Evolutionary conservation across 2,888 invertebrate species (phyloP), one percentile per base, ranked within the genome.

Genomic region (Machimus atricapillus): DNA sequence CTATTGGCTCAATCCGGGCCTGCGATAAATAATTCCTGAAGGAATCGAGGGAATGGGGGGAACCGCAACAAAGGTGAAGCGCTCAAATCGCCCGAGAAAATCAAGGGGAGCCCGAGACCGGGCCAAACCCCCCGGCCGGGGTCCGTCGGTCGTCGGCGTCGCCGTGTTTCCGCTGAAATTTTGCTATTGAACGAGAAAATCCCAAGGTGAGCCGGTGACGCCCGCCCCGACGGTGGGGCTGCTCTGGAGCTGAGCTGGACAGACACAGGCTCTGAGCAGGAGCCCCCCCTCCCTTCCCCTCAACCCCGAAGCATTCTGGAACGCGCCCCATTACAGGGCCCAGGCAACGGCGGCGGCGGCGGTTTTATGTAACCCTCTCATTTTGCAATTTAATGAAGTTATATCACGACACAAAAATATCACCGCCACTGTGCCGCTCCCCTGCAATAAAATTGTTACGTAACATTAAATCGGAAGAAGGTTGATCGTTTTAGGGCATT

Each of bases 301-400:
- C 5, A 0, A 12, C 43, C 3, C 14, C 2, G 43, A 16, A 46
- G 43, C 16, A 46, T 4, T 4, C 14, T 0, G 43, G 43, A 46
- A 46, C 66, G 66, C 66, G 66, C 66, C 66, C 66, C 27, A 66
- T 66, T 66, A 19, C 5, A 46, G 66, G 27, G 66, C 12, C 12
- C 9, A 23, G 27, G 14, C 27, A 66, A 23, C 23, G 27, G 27
- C 66, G 12, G 56, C 66, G 12, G 56, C 66, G 66, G 66, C 66
- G 66, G 23, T 12, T 88, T 88, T 88, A 88, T 86, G 79, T 87
- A 88, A 87, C 66, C 66, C 66, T 19, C 79, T 83, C 78, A 87
- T 88, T 88, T 86, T 58, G 86, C 85, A 88, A 87, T 87, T 87
- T 87, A 88, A 87, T 88, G 88, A 86, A 87, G 86, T 87, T 87